phyloP scores from a whole-genome alignment of 2,888 invertebrate species.

The Acrocyrtus sp. region DNA sequence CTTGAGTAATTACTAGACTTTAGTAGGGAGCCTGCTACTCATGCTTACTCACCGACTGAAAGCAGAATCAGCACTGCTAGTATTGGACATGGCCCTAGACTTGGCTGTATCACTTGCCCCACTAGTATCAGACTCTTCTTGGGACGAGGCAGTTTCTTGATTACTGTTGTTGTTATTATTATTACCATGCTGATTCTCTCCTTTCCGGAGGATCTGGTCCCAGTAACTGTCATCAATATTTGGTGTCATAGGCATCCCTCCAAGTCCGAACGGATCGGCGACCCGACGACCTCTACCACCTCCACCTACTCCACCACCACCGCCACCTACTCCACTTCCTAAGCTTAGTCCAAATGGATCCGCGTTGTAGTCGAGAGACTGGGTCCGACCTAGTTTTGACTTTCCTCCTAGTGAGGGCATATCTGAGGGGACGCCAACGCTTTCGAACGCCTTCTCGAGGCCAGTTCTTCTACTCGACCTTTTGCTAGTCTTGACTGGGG shows the following conservation, averaged over 20 bases:
- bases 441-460: conserved; percentile 61
- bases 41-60: conserved; percentile 62
- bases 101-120: conserved; percentile 50
- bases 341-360: conserved; percentile 30
- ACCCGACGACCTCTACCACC: not conserved
- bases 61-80: conserved; percentile 62
- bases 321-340: not conserved
- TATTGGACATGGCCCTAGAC: conserved; percentile 60
- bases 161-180: conserved; percentile 29
- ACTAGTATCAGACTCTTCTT: conserved; percentile 52
- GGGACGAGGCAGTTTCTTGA: conserved; percentile 27
- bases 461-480: conserved; percentile 55
- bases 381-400: conserved; percentile 25
- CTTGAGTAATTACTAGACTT: no score
- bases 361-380: conserved; percentile 28
- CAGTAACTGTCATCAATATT: conserved; percentile 60
- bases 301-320: not conserved
- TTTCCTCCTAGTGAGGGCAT: conserved; percentile 31
- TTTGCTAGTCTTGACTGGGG: conserved; percentile 53
- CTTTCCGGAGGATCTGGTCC: conserved; percentile 59
- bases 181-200: conserved; percentile 30
- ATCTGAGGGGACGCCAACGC: conserved; percentile 49
- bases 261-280: conserved; percentile 23
- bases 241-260: conserved; percentile 35
- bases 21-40: no score